Conservation (phyloP, 2,797 vertebrate genomes). For the Acanthurus tractus region DNA sequence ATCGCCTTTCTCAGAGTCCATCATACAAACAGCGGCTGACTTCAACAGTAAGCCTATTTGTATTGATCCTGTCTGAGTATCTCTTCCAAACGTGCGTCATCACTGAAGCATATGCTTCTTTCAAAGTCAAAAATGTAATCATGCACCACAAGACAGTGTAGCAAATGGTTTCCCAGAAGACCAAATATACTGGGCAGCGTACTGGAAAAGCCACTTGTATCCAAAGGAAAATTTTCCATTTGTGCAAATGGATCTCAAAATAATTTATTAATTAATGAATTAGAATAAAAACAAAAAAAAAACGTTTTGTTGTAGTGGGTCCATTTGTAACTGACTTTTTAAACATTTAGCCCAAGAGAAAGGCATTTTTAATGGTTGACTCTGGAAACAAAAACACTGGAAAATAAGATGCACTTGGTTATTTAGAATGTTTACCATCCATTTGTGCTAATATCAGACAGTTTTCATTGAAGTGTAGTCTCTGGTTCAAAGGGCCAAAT, state of each 20-base stretch:
- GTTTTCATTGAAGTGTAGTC: neutral
- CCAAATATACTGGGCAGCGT: neutral
- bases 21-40: slow-evolving; percentile 35
- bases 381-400: too few species aligned
- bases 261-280: neutral
- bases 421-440: slow-evolving; percentile 2
- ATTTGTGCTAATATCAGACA: slow-evolving; percentile 7
- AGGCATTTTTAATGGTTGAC: slow-evolving; percentile 9
- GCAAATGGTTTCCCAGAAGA: slow-evolving; percentile 22
- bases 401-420: slow-evolving; percentile 4
- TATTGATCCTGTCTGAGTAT: slow-evolving; percentile 59
- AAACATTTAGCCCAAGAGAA: slow-evolving; percentile 11
- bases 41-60: slow-evolving; percentile 55
- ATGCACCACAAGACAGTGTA: slow-evolving; percentile 8
- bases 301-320: slow-evolving; percentile 2
- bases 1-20: slow-evolving; percentile 25
- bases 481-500: neutral
- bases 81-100: slow-evolving; percentile 44
- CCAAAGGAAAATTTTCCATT: slow-evolving; percentile 7
- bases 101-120: slow-evolving; percentile 31
- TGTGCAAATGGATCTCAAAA: neutral
- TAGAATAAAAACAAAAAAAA: neutral
- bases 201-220: slow-evolving; percentile 8
- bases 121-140: slow-evolving; percentile 44
- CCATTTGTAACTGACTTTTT: neutral